Evolutionary conservation across 2,888 invertebrate genomes (phyloP), one percentile per base, ranked within the genome.

Genomic region (Dione juno): DNA sequence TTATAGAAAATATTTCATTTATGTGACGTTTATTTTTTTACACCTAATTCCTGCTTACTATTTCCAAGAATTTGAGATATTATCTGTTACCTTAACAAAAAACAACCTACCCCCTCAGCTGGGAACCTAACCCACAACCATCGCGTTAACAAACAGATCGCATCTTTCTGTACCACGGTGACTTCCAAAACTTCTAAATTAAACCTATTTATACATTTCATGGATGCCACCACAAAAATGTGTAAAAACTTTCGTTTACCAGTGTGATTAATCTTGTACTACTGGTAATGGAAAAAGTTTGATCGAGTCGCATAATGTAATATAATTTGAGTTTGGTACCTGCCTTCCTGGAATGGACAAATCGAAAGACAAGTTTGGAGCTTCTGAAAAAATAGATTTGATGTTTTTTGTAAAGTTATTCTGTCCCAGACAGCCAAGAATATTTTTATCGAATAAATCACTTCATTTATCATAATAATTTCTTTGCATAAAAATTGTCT

Each of bases 281-380:
- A 75, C 71, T 64, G 59, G 65, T 77, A 78, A 80, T 80, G 78
- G 78, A 80, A 78, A 78, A 80, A 80, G 74, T 80, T 80, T 74
- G 75, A 80, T 79, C 69, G 78, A 79, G 74, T 78, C 61, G 63
- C 13, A 58, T 53, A 37, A 50, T 52, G 53, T 57, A 45, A 67
- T 72, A 59, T 64, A 52, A 64, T 67, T 69, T 28, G 37, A 54
- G 2, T 45, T 61, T 28, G 28, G 45, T 16, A n/a, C 28, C 61
- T 45, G 50, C 50, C 37, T 19, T 13, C 9, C 1, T 13, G 5
- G 41, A 9, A 19, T 21, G 37, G 37, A 28, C 28, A 43, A 14
- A 14, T n/a, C 8, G 21, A 5, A n/a, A 3, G n/a, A 43, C 40
- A 59, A n/a, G n/a, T 45, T 61, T 11, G 11, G 11, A n/a, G n/a